phyloP scores from a whole-genome alignment of 2,113 vertebrate genomes.

The Picathartes gymnocephalus region DNA sequence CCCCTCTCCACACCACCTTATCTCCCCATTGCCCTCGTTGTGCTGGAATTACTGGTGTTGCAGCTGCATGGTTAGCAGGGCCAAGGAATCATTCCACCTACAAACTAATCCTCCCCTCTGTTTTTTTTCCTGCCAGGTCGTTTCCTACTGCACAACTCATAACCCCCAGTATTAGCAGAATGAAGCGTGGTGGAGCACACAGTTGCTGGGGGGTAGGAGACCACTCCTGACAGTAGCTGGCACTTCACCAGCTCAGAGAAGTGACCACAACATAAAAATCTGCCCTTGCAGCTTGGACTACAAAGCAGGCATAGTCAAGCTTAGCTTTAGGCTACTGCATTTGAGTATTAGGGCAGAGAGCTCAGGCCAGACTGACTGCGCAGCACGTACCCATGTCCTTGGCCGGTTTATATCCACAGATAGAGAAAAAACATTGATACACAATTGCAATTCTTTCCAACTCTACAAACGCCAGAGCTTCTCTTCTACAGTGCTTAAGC shows the following conservation, averaged over 20 bases:
- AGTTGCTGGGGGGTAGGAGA: neutral
- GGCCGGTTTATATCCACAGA: neutral
- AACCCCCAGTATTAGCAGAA: neutral
- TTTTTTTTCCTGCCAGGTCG: neutral
- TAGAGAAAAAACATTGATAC: neutral
- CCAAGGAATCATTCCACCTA: neutral
- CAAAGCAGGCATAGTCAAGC: neutral
- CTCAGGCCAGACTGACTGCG: neutral
- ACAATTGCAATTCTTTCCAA: neutral
- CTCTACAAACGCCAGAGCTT: neutral
- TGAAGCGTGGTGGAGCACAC: accelerated
- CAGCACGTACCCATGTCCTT: neutral
- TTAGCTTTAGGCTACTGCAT: neutral
- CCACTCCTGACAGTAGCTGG: neutral
- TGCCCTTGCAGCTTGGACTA: neutral
- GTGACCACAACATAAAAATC: neutral
- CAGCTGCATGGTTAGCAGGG: neutral
- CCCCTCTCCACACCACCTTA: neutral
- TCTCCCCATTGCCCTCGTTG: neutral
- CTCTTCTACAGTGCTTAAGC: neutral
- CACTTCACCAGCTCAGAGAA: neutral
- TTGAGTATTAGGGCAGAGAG: neutral
- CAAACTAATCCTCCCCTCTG: neutral
- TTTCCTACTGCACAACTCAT: neutral
- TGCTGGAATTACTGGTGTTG: neutral